Evolutionary conservation across 2,797 vertebrate species (phyloP).

Genomic region (Phataginus tricuspis): DNA sequence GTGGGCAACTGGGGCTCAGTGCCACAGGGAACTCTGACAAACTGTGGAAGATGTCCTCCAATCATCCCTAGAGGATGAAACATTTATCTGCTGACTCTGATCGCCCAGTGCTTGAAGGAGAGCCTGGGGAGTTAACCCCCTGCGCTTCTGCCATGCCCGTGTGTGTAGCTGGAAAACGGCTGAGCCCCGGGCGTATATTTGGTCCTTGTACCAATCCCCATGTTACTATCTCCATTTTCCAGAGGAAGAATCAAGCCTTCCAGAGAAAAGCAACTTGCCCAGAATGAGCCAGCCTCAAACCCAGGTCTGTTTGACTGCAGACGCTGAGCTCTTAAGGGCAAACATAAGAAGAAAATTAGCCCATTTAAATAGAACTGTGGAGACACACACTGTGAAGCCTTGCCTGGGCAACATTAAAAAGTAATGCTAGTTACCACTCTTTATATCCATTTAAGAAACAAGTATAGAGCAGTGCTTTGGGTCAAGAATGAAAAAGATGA

Average conservation of each 20-base stretch:
- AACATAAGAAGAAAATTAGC: neutral
- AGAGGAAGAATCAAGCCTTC: neutral
- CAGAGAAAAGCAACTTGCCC: neutral
- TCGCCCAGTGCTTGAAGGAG: too few relatives aligned
- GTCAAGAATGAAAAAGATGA: neutral
- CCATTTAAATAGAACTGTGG: neutral
- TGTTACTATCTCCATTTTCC: neutral
- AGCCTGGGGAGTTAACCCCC: rapidly evolving
- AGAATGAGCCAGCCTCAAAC: neutral
- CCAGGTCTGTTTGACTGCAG: neutral
- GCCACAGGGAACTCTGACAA: neutral
- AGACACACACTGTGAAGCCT: neutral
- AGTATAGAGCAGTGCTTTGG: neutral
- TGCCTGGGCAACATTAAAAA: neutral
- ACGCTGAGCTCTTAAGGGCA: neutral
- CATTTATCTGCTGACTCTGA: neutral
- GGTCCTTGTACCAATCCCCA: neutral
- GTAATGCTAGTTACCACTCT: neutral
- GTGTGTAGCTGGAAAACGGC: neutral
- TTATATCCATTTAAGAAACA: neutral
- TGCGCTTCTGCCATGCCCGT: neutral
- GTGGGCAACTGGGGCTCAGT: neutral
- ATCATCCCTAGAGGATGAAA: neutral
- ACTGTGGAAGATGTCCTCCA: neutral
- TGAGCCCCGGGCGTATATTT: neutral